Conservation (phyloP, 1,140 invertebrate species). For the Leptinotarsa texana region DNA sequence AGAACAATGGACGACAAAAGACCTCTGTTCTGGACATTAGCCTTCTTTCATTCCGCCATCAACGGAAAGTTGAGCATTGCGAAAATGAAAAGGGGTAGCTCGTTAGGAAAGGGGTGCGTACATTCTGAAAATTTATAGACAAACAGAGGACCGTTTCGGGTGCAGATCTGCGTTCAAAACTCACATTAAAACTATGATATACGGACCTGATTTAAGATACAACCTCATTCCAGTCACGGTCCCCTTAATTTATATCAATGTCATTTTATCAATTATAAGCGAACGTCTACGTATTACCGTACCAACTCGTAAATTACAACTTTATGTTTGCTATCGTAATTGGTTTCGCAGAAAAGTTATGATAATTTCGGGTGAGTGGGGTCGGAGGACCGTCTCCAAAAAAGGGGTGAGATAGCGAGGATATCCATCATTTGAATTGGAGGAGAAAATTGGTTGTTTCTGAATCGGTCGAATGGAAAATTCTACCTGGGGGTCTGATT, state of each 20-base stretch:
- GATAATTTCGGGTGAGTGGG: conserved; percentile 27
- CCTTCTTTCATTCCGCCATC: background rate
- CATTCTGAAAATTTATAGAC: conserved; percentile 51
- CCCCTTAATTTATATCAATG: conserved; percentile 56
- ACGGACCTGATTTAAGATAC: conserved; percentile 54
- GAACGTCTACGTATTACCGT: conserved; percentile 38
- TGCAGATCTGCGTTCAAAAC: conserved; percentile 52
- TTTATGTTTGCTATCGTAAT: conserved; percentile 33
- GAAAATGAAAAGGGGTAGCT: conserved; percentile 5
- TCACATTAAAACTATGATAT: conserved; percentile 56
- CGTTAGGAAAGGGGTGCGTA: conserved; percentile 45
- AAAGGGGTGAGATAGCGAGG: conserved; percentile 20
- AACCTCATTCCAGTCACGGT: conserved; percentile 54
- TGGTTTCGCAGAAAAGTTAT: conserved; percentile 31
- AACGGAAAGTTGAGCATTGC: background rate
- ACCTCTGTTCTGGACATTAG: conserved; percentile 2
- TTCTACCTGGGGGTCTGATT: too few species aligned
- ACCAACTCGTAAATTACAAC: conserved; percentile 30
- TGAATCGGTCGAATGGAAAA: too few species aligned
- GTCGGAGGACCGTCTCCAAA: background rate
- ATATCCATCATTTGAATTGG: conserved; percentile 20
- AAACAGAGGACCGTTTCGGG: conserved; percentile 51
- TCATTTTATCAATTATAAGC: conserved; percentile 56
- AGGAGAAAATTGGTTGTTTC: background rate
- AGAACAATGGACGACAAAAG: conserved; percentile 1